These are phyloP conservation scores for Aphis craccivora DNA, from an alignment of 1,140 invertebrate genomes.

Conservation along the genomic window DNA sequence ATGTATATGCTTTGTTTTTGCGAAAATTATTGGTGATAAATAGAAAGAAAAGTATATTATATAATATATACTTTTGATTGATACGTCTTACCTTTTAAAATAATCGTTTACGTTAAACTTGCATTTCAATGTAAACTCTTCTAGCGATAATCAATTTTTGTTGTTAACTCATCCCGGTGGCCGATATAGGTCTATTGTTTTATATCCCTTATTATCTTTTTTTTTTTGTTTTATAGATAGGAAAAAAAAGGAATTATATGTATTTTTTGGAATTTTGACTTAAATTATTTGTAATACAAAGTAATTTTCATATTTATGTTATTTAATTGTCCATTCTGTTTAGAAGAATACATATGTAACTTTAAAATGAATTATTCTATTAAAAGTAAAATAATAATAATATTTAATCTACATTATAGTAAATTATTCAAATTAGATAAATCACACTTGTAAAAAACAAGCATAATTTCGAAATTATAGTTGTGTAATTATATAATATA, in stretches of 20 bases:
- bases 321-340: not conserved
- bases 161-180: not conserved
- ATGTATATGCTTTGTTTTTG: too few species aligned
- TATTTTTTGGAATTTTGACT: not conserved
- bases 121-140: not conserved
- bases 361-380: not conserved
- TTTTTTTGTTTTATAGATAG: not conserved
- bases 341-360: not conserved
- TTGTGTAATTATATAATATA: not conserved
- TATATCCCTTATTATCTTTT: not conserved
- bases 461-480: not conserved
- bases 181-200: not conserved
- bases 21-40: too few species aligned
- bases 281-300: not conserved
- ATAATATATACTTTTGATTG: too few species aligned
- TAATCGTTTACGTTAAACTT: too few species aligned
- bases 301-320: not conserved
- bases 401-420: not conserved
- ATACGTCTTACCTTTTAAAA: too few species aligned
- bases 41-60: too few species aligned
- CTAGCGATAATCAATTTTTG: not conserved
- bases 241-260: not conserved
- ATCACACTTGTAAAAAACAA: not conserved
- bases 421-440: not conserved
- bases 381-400: not conserved